Evolutionary conservation across 1,140 invertebrate genomes (phyloP), one percentile per base, ranked within the genome.

Genomic region (Drosophila kurseongensis): DNA sequence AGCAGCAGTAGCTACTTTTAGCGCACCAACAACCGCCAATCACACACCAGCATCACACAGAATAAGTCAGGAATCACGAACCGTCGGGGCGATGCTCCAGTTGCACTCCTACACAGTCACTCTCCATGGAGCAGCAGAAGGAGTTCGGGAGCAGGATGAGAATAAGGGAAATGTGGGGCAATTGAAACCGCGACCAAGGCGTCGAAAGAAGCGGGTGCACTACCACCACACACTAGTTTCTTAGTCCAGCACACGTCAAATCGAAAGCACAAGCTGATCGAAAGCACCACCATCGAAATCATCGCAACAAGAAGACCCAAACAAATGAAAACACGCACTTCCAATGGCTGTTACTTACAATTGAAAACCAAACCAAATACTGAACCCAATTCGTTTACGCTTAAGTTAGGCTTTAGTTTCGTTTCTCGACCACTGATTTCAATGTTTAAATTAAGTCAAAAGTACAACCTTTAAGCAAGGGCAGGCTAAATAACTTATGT

Each of bases 301-400:
- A 38, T 41, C 62, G 27, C 45, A 54, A 23, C 32, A 47, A 35
- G 27, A 48, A 35, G 27, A 48, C 51, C 50, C 36, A 52, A 63
- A 66, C 16, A 40, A 62, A 42, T 44, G 68, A 23, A 79, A 77
- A 77, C 61, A 88, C 59, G 59, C 77, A 90, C 85, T 90, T 89
- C 69, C 77, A 89, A 90, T 75, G 84, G 85, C 84, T 88, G 80
- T 88, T 77, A 89, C 60, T 88, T 83, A 81, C 79, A 78, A 65
- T 67, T 78, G 85, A 80, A 75, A 89, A 90, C 67, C 72, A 91
- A 91, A 91, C 83, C 89, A 91, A 91, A 91, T 91, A 91, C 75
- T 78, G 63, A 80, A 80, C 69, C 62, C 89, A 91, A 85, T 80
- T 72, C 45, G 65, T 72, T 80, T 91, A 82, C 23, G 80, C 77